phyloP scores from a whole-genome alignment of 2,888 invertebrate species.

The Unio delphinus region DNA sequence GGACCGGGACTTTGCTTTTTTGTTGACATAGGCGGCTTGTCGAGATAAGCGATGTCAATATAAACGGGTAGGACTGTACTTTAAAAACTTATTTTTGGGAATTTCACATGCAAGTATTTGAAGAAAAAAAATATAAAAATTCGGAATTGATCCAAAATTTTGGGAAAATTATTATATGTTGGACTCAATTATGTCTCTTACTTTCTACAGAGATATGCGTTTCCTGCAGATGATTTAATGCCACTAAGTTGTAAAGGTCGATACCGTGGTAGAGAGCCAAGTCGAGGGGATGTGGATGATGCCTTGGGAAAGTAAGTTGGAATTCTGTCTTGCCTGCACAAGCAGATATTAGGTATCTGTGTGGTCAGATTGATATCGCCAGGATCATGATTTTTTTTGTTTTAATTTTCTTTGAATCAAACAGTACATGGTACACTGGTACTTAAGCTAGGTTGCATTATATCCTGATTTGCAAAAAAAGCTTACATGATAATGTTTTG shows the following conservation, averaged over 20 bases:
- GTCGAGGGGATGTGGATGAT: slow-evolving; percentile 96
- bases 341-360: background rate
- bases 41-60: too few species aligned
- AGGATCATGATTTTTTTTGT: slow-evolving; percentile 1
- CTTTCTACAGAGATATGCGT: slow-evolving; percentile 82
- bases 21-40: too few species aligned
- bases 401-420: background rate
- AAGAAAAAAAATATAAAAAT: too few species aligned
- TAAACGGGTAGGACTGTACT: too few species aligned
- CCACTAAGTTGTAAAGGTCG: slow-evolving; percentile 95
- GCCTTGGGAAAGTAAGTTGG: slow-evolving; percentile 92
- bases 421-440: background rate
- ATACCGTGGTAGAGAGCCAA: slow-evolving; percentile 89
- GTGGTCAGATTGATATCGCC: background rate
- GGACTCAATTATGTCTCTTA: background rate
- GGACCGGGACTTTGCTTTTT: too few species aligned
- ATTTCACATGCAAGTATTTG: too few species aligned
- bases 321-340: too few species aligned
- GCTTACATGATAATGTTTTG: too few species aligned
- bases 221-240: slow-evolving; percentile 98
- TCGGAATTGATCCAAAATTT: too few species aligned
- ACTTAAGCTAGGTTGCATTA: too few species aligned
- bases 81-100: too few species aligned
- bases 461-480: too few species aligned
- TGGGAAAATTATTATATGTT: background rate